These are phyloP conservation scores for Sylvia borin DNA, from an alignment of 2,797 vertebrate genomes.

Conservation along the genomic window DNA sequence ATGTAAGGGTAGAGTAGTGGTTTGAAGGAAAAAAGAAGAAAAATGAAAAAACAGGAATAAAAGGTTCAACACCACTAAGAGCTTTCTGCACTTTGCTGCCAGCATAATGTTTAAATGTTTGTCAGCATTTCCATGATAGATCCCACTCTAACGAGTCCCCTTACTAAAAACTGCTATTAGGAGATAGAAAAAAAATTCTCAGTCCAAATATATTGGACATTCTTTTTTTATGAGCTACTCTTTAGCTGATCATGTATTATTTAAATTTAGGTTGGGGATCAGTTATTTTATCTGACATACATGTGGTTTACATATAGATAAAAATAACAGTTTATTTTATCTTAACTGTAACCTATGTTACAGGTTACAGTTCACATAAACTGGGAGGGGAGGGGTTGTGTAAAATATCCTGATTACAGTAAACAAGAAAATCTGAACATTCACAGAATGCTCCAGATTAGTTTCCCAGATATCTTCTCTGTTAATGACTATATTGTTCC, in stretches of 20 bases:
- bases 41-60: background rate
- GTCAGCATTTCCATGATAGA: background rate
- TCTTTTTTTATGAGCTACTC: background rate
- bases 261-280: background rate
- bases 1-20: background rate
- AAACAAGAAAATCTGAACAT: background rate
- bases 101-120: background rate
- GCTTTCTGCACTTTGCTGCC: background rate
- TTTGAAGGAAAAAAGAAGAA: background rate
- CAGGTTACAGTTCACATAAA: too few species aligned
- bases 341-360: background rate
- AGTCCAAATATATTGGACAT: background rate
- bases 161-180: background rate
- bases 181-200: background rate
- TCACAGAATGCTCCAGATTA: background rate
- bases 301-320: background rate
- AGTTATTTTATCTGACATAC: background rate
- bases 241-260: background rate
- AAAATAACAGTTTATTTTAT: background rate
- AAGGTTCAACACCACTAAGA: background rate
- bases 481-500: conserved; percentile 12
- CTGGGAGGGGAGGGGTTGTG: too few species aligned
- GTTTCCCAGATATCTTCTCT: background rate
- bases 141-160: background rate
- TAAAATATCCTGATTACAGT: background rate